A percentile compares a stretch with the other conserved stretches of the same genome.
Conservation (phyloP, 2,113 vertebrate genomes). For the Oryzias melastigma region DNA sequence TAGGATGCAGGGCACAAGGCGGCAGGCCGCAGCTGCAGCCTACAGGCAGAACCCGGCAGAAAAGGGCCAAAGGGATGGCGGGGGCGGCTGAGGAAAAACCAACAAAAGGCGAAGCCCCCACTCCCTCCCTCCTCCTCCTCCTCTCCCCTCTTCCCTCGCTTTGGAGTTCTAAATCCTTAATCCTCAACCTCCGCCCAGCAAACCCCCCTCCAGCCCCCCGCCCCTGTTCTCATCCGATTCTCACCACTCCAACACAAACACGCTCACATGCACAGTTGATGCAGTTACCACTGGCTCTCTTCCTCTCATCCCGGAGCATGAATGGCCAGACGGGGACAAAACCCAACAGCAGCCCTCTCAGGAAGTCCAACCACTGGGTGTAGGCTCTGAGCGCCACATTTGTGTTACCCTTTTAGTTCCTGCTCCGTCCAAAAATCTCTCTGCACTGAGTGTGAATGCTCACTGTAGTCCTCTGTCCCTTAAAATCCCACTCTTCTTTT, state of each 20-base stretch:
- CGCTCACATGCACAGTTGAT: slow-evolving; percentile 58
- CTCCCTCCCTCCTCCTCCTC: slow-evolving; percentile 34
- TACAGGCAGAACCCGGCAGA: slow-evolving; percentile 74
- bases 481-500: slow-evolving; percentile 20
- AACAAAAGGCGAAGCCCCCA: slow-evolving; percentile 75
- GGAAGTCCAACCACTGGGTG: slow-evolving; percentile 75
- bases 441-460: slow-evolving; percentile 15
- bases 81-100: slow-evolving; percentile 73
- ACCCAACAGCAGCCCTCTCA: slow-evolving; percentile 77
- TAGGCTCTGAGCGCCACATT: slow-evolving; percentile 60
- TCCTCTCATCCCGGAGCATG: slow-evolving; percentile 70
- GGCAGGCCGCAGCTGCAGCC: slow-evolving; percentile 82
- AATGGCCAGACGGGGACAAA: slow-evolving; percentile 78
- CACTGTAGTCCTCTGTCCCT: slow-evolving; percentile 15
- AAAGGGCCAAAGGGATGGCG: slow-evolving; percentile 65
- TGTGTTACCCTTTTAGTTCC: slow-evolving; percentile 49
- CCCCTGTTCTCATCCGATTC: slow-evolving; percentile 68
- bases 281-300: slow-evolving; percentile 68
- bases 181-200: slow-evolving; percentile 70
- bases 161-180: slow-evolving; percentile 80
- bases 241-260: slow-evolving; percentile 58
- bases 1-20: slow-evolving; percentile 82
- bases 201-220: slow-evolving; percentile 33
- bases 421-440: slow-evolving; percentile 18
- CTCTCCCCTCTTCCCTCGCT: slow-evolving; percentile 55